Evolutionary conservation across 2,888 invertebrate species (phyloP), one percentile per base, ranked within the genome.

Genomic region (Opisthograptis luteolata): DNA sequence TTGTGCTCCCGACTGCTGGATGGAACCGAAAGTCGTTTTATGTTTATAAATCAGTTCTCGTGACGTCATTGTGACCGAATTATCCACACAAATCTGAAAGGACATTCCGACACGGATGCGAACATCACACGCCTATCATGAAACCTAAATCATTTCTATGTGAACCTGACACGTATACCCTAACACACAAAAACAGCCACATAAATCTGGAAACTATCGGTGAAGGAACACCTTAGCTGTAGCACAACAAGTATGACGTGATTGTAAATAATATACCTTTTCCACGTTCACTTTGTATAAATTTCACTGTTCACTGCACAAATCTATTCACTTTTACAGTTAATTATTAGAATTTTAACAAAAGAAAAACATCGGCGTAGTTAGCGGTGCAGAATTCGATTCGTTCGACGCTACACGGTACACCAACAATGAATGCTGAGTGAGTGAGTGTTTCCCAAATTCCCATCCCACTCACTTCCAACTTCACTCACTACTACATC

Each of bases 61-160:
- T 89, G 89, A 89, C 89, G 89, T 88, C 89, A 89, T 83, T 72
- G 76, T 71, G 79, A 79, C 81, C 73, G 70, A 86, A 82, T 82
- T 84, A 79, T 73, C 70, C 70, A 60, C 69, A 71, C 67, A 74
- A 73, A 76, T 66, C 63, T 58, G 51, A 63, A 64, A 68, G 60
- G 58, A 66, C 64, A 58, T 36, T 60, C 54, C 39, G 40, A 63
- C 48, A 47, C 46, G 48, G 36, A 40, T 42, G 44, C 48, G 47
- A 39, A 47, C 35, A 41, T 41, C 41, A 44, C 13, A 6, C 27
- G 44, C 37, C 0, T 20, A 42, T 27, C 46, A 30, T 31, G 47
- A 43, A 31, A 28, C 30, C 14, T 40, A 44, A 49, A 44, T 34
- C 1, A 25, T 22, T 24, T 42, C 34, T 9, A 25, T 22, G 10